These are phyloP conservation scores for Saccostrea glomerata DNA, from an alignment of 1,140 invertebrate species.

Conservation along the genomic window DNA sequence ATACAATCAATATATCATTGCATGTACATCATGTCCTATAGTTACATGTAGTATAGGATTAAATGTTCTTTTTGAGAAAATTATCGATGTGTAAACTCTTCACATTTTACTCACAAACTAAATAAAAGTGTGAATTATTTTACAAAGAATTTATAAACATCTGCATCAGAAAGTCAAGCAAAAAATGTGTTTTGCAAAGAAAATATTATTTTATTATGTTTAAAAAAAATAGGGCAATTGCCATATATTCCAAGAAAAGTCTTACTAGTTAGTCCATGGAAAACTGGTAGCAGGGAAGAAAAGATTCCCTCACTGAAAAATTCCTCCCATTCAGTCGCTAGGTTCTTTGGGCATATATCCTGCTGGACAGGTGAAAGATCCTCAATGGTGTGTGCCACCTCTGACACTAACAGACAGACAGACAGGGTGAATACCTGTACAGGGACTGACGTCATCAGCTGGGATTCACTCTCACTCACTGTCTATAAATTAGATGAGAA, in stretches of 20 bases:
- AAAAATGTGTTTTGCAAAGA: no score
- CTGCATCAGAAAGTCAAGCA: no score
- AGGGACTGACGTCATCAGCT: conserved; percentile 9
- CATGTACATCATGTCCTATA: no score
- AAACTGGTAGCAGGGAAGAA: conserved; percentile 70
- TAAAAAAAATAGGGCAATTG: not conserved
- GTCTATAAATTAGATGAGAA: conserved; percentile 47
- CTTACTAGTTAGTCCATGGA: conserved; percentile 65
- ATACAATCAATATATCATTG: not conserved
- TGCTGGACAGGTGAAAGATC: conserved; percentile 27
- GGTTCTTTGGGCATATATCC: conserved; percentile 61
- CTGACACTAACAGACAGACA: conserved; percentile 60
- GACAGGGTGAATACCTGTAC: conserved; percentile 61
- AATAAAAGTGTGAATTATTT: no score
- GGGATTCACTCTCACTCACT: conserved; percentile 55
- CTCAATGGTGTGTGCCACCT: conserved; percentile 58
- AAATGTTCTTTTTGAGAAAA: no score
- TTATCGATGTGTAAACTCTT: no score
- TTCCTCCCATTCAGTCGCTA: conserved; percentile 80
- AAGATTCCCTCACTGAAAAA: conserved; percentile 77
- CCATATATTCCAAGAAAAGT: not conserved
- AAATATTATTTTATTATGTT: no score
- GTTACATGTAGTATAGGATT: no score
- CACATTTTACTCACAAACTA: no score
- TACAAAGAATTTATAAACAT: no score